Evolutionary conservation across 2,797 vertebrate genomes (phyloP), one percentile per base, ranked within the genome.

Genomic region (Falco naumanni): DNA sequence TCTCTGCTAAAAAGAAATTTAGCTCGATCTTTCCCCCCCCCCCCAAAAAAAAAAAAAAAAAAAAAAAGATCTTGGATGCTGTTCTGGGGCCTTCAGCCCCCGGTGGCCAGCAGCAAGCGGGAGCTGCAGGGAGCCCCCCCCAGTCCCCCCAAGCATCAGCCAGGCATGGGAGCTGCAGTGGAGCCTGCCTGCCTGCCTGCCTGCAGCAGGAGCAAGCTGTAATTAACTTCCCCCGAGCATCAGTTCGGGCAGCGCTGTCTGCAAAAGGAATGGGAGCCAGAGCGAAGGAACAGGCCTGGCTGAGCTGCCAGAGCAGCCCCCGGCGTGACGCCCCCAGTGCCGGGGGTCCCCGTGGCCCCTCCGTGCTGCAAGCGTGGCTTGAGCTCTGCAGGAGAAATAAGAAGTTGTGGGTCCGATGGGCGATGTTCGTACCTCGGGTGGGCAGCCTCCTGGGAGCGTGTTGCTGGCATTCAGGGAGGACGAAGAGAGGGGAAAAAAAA

Each of bases 181-280:
- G 84, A 78, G 69, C 86, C 74, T 33, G 28, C 31, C 43, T 1
- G 59, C 80, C 74, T 2, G 61, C 71, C 71, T 10, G 83, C 92
- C 63, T 85, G 93, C 97, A 53, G 97, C 97, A 97, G 95, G 81
- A 91, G 69, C 63, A 53, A 90, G 91, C 90, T 50, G 85, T 77
- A 89, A 96, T 96, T 91, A 96, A 96, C 93, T 97, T 96, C 92
- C 94, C 91, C 70, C 28, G 29, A 81, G 84, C 85, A 91, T 92
- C 94, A 76, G 7, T 79, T 71, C 25, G 6, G 65, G 66, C 61
- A 82, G 53, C 60, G 66, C 95, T 65, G 37, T 37, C 92, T 6
- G 9, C 54, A 68, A 94, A 91, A 92, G 8, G 6, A 59, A 90
- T 61, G 84, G 37, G 43, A 89, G 70, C 48, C 1, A 0, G 66